Evolutionary conservation across 2,797 vertebrate genomes (phyloP), one percentile per base, ranked within the genome.

Genomic region (Melanogrammus aeglefinus): DNA sequence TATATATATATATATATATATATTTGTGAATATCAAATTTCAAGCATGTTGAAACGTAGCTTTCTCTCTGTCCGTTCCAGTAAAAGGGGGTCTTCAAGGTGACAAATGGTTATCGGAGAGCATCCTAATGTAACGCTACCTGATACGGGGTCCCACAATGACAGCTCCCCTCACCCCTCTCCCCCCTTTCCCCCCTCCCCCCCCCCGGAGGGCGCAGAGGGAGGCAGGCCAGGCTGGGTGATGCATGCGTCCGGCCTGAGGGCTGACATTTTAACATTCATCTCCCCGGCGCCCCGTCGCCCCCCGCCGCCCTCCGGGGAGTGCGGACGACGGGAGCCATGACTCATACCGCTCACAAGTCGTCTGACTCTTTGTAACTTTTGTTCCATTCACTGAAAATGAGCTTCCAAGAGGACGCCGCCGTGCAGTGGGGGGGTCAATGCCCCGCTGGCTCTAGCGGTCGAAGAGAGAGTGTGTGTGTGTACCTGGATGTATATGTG

Each of bases 191-290:
- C 77, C 29, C 4, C 63, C 18, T 16, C 41, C 41, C 41, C 41
- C 41, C 41, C 41, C 13, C 44, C 14, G 12, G 16, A 80, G 80
- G 78, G 79, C 73, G 80, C 73, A 70, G 51, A 5, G 29, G 75
- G 82, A 84, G n/a, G 57, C 47, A 51, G 47, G 47, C 4, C 57
- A 24, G 57, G 21, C 57, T 24, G 82, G 83, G 79, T 89, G 86
- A 87, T 88, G 77, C 76, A 83, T 89, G 81, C 71, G 38, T 86
- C 85, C 85, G 84, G 66, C 84, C 47, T 47, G 83, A 81, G 74
- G 77, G 83, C 70, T 86, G 90, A 88, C 90, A 85, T 90, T 90
- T 89, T 84, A 88, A 85, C 90, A 90, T 91, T 91, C 82, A 86
- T 91, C 86, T 87, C 13, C 73, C 44, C 44, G 8, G 78, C 83